phyloP scores from a whole-genome alignment of 2,888 invertebrate species.

The Plusia festucae region DNA sequence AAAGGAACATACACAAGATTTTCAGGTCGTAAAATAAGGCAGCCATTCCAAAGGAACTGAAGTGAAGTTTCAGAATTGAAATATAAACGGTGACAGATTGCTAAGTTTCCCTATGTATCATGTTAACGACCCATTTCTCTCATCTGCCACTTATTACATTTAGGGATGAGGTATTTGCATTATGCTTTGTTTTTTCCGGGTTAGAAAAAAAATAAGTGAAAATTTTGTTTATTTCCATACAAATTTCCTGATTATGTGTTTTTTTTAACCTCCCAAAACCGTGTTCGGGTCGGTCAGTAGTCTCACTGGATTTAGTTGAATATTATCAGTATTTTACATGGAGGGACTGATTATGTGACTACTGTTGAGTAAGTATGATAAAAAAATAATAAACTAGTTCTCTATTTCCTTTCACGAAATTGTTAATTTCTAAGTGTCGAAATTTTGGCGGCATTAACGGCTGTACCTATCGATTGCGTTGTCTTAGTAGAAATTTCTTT shows the following conservation, averaged over 20 bases:
- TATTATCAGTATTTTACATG: too few species aligned
- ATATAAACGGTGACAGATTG: slow-evolving; percentile 44
- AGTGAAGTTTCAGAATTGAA: slow-evolving; percentile 41
- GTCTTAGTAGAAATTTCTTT: too few species aligned
- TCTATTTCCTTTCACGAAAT: too few species aligned
- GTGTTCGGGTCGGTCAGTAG: not conserved
- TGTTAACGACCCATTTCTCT: slow-evolving; percentile 42
- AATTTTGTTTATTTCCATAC: not conserved
- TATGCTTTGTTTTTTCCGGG: slow-evolving; percentile 3
- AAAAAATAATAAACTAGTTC: too few species aligned
- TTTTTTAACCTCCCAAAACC: not conserved
- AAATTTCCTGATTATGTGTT: not conserved
- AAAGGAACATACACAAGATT: not conserved
- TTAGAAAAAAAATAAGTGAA: not conserved
- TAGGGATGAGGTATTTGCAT: slow-evolving; percentile 9
- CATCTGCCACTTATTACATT: slow-evolving; percentile 46
- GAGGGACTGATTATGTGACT: too few species aligned
- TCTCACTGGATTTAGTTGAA: not conserved
- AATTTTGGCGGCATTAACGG: too few species aligned
- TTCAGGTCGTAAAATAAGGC: slow-evolving; percentile 20
- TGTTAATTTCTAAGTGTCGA: too few species aligned
- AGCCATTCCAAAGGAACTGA: slow-evolving; percentile 16
- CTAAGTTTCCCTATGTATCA: slow-evolving; percentile 40
- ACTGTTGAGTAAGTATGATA: too few species aligned
- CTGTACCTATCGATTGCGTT: too few species aligned